Conservation (phyloP, 2,113 vertebrate species). For the Centropus bengalensis region DNA sequence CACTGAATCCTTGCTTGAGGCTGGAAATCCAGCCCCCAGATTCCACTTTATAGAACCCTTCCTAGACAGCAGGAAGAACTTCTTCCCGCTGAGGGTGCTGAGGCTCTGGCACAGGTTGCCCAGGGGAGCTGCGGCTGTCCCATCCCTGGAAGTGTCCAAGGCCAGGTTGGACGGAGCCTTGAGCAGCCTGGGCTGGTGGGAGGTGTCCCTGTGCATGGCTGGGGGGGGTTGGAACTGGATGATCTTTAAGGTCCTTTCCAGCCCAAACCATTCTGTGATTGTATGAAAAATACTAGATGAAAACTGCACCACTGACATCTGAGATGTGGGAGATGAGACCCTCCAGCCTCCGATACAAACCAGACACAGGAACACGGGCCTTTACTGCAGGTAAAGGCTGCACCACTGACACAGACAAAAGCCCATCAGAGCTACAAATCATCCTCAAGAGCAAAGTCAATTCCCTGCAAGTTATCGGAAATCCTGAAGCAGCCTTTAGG, state of each 20-base stretch:
- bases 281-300: background rate
- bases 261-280: too few species aligned
- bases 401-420: background rate
- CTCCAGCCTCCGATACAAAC: background rate
- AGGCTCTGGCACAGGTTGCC: too few species aligned
- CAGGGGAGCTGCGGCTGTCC: too few species aligned
- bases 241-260: too few species aligned
- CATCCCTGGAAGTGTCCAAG: too few species aligned
- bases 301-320: background rate
- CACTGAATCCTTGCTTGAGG: background rate
- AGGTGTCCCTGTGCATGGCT: too few species aligned
- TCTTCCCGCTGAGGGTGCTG: too few species aligned
- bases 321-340: background rate
- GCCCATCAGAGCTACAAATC: background rate
- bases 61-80: too few species aligned
- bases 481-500: background rate
- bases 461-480: background rate
- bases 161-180: too few species aligned
- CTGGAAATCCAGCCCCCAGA: background rate
- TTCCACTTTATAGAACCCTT: background rate
- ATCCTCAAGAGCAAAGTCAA: background rate
- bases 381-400: background rate
- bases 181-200: too few species aligned
- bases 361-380: accelerated
- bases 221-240: too few species aligned